phyloP scores from a whole-genome alignment of 1,140 invertebrate species.

The Venturia canescens region DNA sequence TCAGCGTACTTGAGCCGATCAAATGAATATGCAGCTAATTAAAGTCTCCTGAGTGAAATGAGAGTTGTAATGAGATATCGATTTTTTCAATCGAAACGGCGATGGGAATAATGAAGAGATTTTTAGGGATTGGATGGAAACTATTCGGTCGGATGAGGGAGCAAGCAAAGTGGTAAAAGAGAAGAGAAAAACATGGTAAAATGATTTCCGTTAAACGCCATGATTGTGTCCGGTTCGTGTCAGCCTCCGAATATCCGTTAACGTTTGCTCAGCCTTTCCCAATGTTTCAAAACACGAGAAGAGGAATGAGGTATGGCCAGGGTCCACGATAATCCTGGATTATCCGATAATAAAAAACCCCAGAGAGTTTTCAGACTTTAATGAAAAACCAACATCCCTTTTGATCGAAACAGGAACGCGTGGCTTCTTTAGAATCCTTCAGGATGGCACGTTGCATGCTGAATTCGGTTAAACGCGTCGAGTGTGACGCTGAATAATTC shows the following conservation, averaged over 20 bases:
- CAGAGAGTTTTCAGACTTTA: constrained; percentile 17
- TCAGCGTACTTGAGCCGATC: not conserved
- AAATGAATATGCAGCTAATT: not conserved
- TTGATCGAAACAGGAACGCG: not conserved
- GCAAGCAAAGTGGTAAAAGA: not conserved
- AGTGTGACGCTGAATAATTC: not conserved
- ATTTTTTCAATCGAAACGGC: not conserved
- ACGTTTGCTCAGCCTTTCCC: constrained; percentile 21
- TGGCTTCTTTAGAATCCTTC: constrained; percentile 6
- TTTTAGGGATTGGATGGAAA: not conserved
- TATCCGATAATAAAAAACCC: constrained; percentile 36
- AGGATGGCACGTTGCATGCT: not conserved
- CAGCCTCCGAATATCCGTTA: constrained; percentile 20
- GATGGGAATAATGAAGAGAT: not conserved
- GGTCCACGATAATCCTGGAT: constrained; percentile 26
- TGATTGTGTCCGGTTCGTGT: not conserved
- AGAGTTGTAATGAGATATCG: not conserved
- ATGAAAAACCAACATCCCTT: constrained; percentile 45
- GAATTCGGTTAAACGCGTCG: not conserved
- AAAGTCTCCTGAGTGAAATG: not conserved
- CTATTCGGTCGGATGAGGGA: not conserved
- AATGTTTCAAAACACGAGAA: not conserved
- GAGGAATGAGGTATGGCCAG: not conserved
- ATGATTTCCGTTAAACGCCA: constrained; percentile 18
- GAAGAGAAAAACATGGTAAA: constrained; percentile 6